Conservation (phyloP, 2,888 invertebrate genomes). For the Fragum fragum region DNA sequence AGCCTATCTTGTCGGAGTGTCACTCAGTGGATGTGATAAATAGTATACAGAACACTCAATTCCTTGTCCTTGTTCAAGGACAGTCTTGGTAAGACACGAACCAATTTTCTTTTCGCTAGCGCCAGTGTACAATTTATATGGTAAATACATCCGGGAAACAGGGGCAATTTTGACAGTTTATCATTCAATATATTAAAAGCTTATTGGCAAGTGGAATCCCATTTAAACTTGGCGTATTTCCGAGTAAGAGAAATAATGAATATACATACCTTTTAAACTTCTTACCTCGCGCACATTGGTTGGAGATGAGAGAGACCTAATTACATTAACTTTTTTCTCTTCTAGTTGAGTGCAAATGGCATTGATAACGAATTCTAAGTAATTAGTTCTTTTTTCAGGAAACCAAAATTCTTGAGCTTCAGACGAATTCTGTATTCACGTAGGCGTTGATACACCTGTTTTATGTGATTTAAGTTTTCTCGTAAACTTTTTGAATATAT, state of each 20-base stretch:
- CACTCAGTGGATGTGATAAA: conserved; percentile 7
- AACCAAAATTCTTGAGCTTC: conserved; percentile 8
- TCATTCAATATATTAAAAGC: conserved; percentile 23
- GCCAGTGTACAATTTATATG: not conserved
- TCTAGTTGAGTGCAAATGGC: not conserved
- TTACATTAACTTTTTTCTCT: conserved; percentile 25
- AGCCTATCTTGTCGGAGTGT: conserved; percentile 4
- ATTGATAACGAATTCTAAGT: conserved; percentile 18
- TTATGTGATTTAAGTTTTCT: not conserved
- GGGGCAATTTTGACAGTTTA: not conserved
- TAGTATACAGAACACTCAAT: conserved; percentile 1
- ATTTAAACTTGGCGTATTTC: conserved; percentile 11
- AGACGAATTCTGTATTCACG: not conserved
- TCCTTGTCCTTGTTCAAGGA: not conserved
- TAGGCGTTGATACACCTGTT: not conserved
- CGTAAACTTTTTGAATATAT: conserved; percentile 12
- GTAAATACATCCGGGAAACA: not conserved
- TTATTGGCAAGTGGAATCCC: not conserved
- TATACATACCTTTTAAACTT: conserved; percentile 13
- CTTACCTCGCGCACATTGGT: not conserved
- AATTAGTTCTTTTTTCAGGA: conserved; percentile 12
- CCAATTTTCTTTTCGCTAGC: conserved; percentile 9
- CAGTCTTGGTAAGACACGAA: not conserved
- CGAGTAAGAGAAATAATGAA: not conserved
- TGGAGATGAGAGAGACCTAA: not conserved